phyloP scores from a whole-genome alignment of 2,113 vertebrate genomes.

The Ifrita kowaldi region DNA sequence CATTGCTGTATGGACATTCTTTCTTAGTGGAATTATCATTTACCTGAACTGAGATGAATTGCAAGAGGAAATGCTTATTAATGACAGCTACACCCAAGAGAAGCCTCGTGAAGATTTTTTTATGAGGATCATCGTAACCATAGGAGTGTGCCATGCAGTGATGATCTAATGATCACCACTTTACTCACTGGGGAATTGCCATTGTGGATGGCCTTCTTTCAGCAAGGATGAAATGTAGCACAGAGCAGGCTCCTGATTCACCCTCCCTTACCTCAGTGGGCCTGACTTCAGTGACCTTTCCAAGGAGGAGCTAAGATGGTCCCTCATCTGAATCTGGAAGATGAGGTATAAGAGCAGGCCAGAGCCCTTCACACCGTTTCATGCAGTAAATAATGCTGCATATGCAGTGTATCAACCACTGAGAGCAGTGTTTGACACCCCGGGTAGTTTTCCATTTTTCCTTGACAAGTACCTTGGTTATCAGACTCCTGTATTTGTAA shows the following conservation, averaged over 20 bases:
- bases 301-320: background rate
- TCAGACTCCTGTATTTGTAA: background rate
- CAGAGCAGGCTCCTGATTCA: background rate
- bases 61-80: background rate
- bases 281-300: background rate
- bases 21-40: background rate
- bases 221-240: background rate
- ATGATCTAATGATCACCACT: background rate
- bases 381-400: background rate
- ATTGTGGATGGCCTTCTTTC: background rate
- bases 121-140: background rate
- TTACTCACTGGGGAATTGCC: background rate
- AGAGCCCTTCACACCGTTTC: background rate
- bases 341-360: background rate
- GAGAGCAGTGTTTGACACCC: background rate
- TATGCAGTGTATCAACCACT: background rate
- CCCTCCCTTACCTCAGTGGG: background rate
- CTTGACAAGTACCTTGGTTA: background rate
- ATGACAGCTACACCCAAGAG: background rate
- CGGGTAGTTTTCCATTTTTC: background rate
- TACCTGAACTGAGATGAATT: background rate
- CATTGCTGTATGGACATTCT: background rate
- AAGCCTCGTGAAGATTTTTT: background rate
- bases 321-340: background rate
- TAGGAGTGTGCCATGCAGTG: background rate